Evolutionary conservation across 1,140 invertebrate genomes (phyloP), one percentile per base, ranked within the genome.

Genomic region (Anastrepha ludens): DNA sequence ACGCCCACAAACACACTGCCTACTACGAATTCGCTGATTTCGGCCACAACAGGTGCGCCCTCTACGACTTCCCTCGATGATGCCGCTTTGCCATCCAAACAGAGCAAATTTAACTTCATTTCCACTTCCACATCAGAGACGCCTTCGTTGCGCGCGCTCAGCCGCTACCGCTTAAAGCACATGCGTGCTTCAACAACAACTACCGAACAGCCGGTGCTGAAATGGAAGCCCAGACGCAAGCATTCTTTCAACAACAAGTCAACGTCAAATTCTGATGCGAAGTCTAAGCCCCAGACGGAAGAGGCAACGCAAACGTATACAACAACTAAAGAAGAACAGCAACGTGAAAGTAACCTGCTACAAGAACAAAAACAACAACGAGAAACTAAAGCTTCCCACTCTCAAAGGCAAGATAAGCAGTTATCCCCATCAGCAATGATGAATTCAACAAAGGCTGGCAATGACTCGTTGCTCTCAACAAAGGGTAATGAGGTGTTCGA

Each of bases 171-270:
- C 5, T 90, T 78, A 85, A 92, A 78, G 89, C 93, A 86, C 62
- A 39, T 86, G 90, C 92, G 89, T 3, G 3, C 44, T 55, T 59
- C 89, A 5, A 91, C 89, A 47, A 86, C 89, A 47, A 90, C 91
- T 7, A 91, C 90, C 17, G 88, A 90, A 74, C 87, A 89, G 50
- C 64, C 90, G 13, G 78, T 90, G 3, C 67, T 88, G 47, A 93
- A 93, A 74, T 93, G 93, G 93, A 91, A 90, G 44, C 89, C 90
- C 65, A 90, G 89, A 88, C 88, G 92, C 44, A 88, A 88, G 74
- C n/a, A 41, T 11, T 55, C 55, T 17, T 86, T 7, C 3, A 88
- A 17, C n/a, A 64, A 3, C 2, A 74, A 70, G 44, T 70, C 62
- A 0, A 20, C 41, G n/a, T 9, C 55, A 20, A n/a, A 50, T 86